A percentile compares a stretch with the other conserved stretches of the same genome.
Evolutionary conservation across 2,113 vertebrate genomes (phyloP).

Genomic region (Dipodomys ordii): DNA sequence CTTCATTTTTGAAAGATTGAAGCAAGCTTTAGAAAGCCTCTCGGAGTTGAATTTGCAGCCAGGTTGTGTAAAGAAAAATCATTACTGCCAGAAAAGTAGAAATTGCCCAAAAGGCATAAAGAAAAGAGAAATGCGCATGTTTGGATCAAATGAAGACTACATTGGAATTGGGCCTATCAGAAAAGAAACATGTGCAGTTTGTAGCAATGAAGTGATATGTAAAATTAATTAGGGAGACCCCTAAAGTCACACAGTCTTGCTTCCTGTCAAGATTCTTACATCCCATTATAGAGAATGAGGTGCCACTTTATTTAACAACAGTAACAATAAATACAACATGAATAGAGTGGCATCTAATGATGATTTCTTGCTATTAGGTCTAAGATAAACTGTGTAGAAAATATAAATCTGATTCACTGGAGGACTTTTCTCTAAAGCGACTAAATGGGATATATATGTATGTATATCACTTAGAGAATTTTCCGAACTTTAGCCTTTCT

Average conservation of each 20-base stretch:
- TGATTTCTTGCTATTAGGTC: too few species aligned
- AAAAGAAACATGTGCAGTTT: not conserved
- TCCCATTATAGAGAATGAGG: too few species aligned
- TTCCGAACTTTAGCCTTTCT: conserved; percentile 18
- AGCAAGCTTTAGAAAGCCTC: not conserved
- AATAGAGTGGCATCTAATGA: too few species aligned
- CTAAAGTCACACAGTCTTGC: too few species aligned
- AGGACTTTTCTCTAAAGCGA: not conserved
- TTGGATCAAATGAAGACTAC: not conserved
- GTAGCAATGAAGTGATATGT: too few species aligned
- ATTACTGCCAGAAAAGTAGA: not conserved
- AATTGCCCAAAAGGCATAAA: not conserved
- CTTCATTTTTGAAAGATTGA: not conserved
- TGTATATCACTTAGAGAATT: not conserved
- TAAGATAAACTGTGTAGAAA: too few species aligned
- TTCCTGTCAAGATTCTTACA: too few species aligned
- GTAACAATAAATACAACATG: too few species aligned
- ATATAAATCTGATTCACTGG: not conserved
- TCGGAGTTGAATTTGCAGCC: conserved; percentile 20
- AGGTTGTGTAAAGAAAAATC: conserved; percentile 18
- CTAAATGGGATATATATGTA: not conserved
- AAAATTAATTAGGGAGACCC: not conserved
- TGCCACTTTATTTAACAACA: too few species aligned
- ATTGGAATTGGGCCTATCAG: not conserved
- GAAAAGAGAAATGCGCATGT: not conserved